Conservation (phyloP, 2,113 vertebrate species). For the Chaetodon auriga region DNA sequence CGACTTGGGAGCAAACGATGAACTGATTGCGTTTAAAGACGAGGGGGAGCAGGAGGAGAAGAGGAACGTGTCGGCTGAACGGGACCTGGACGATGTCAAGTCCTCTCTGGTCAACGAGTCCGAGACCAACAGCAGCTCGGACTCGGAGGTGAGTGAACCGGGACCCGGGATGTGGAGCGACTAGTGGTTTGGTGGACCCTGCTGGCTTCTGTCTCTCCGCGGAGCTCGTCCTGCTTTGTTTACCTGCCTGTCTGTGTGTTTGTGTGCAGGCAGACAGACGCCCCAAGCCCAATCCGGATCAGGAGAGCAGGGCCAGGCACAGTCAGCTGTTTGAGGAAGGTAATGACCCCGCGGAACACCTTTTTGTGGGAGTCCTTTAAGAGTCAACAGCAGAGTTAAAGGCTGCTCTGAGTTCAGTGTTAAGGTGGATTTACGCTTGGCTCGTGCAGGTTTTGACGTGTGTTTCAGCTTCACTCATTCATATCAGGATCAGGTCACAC, state of each 20-base stretch:
- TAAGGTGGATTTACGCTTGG: not conserved
- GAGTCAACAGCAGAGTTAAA: no score
- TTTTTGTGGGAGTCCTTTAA: no score
- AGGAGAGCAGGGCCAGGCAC: conserved; percentile 86
- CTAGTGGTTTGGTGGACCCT: not conserved
- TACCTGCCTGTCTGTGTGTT: conserved; percentile 10
- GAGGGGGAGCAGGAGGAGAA: conserved; percentile 93
- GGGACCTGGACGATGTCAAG: conserved; percentile 93
- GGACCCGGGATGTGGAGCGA: not conserved
- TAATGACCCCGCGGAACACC: no score
- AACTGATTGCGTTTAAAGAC: conserved; percentile 93
- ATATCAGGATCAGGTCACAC: not conserved
- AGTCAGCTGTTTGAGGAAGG: conserved; percentile 89
- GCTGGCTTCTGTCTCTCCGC: not conserved
- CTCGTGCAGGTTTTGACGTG: not conserved
- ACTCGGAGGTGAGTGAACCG: conserved; percentile 85
- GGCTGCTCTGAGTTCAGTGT: no score
- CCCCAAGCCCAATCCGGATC: conserved; percentile 77
- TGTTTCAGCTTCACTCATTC: no score
- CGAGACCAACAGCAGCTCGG: conserved; percentile 88
- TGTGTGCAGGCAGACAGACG: conserved; percentile 87
- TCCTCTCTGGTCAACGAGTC: conserved; percentile 93
- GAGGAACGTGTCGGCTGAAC: conserved; percentile 86
- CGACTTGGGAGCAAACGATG: conserved; percentile 92
- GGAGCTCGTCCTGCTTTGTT: not conserved